A percentile compares a stretch with the other conserved stretches of the same genome.
These are phyloP conservation scores for Leptobrachium ailaonicum DNA, from an alignment of 2,113 vertebrate species.

Conservation along the genomic window DNA sequence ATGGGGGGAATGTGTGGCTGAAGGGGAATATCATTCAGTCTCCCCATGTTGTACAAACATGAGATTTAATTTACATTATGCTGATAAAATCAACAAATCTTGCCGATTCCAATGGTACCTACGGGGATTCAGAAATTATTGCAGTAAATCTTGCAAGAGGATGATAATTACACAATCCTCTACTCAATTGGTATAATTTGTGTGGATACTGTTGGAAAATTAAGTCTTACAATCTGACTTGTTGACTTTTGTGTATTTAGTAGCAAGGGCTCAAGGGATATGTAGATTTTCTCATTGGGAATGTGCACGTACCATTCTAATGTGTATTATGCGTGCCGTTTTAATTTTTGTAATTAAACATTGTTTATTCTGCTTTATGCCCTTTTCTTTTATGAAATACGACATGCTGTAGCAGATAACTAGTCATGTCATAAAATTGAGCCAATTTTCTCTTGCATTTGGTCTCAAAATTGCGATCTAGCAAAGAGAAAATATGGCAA, in stretches of 20 bases:
- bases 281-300: neutral
- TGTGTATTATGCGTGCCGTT: too few species aligned
- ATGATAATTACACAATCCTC: slow-evolving; percentile 1
- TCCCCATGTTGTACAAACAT: neutral
- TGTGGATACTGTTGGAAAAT: slow-evolving; percentile 22
- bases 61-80: slow-evolving; percentile 24
- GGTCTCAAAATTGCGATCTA: too few species aligned
- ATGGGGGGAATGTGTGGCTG: slow-evolving; percentile 47
- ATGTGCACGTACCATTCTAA: too few species aligned
- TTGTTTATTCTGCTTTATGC: too few species aligned
- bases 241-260: neutral
- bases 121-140: slow-evolving; percentile 2
- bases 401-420: too few species aligned
- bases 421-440: too few species aligned
- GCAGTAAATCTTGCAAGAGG: neutral
- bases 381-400: too few species aligned
- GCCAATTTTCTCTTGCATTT: too few species aligned
- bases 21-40: slow-evolving; percentile 44
- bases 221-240: neutral
- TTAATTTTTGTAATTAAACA: too few species aligned
- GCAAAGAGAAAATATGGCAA: too few species aligned
- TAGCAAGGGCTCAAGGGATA: neutral
- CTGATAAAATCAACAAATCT: slow-evolving; percentile 21
- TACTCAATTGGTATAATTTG: neutral
- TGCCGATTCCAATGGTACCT: neutral